A percentile compares a stretch with the other conserved stretches of the same genome.
These are phyloP conservation scores for Pygathrix nemaeus DNA, from an alignment of 2,113 vertebrate species.

Conservation along the genomic window DNA sequence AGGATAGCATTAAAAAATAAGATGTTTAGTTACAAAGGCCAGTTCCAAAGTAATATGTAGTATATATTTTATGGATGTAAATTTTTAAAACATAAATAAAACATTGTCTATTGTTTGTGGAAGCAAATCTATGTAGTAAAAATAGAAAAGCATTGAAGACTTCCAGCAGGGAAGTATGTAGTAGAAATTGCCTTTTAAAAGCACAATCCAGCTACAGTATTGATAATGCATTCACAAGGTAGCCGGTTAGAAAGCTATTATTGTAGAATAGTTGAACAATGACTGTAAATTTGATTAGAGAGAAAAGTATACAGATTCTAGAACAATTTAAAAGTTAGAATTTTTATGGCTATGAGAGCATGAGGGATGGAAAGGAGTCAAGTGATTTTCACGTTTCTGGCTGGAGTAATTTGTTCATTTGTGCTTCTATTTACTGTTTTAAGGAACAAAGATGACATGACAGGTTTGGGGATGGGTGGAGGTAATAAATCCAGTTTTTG, in stretches of 20 bases:
- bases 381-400: background rate
- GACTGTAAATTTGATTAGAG: background rate
- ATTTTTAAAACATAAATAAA: background rate
- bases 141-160: background rate
- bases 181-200: background rate
- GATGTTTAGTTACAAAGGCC: background rate
- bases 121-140: background rate
- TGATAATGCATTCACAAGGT: background rate
- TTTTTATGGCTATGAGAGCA: background rate
- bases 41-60: background rate
- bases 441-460: background rate
- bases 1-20: conserved; percentile 37
- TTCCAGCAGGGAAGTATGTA: background rate
- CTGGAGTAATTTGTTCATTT: background rate
- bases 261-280: background rate
- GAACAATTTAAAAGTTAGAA: background rate
- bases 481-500: background rate
- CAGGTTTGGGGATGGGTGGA: background rate
- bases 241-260: background rate
- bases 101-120: background rate
- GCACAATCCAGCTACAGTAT: background rate
- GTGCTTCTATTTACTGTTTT: background rate
- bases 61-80: conserved; percentile 6
- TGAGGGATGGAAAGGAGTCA: background rate
- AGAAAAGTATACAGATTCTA: background rate